Percentiles rank a stretch among this genome's conserved stretches.
Conservation (phyloP, 2,888 invertebrate species). For the Eupithecia abbreviata region DNA sequence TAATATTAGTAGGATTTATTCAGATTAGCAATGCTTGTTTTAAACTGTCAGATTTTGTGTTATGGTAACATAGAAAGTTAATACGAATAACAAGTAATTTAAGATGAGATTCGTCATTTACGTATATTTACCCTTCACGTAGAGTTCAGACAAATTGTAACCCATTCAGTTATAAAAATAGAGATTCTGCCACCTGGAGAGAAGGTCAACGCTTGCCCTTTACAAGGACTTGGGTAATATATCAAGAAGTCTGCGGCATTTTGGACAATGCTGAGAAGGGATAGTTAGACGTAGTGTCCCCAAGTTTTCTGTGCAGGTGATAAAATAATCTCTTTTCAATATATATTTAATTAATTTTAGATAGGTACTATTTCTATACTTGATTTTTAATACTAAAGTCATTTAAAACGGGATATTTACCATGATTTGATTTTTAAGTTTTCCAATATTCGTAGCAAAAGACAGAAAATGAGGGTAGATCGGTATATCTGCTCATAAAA, state of each 20-base stretch:
- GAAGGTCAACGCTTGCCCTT: conserved; percentile 28
- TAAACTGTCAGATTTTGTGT: neutral
- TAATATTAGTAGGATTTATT: no score
- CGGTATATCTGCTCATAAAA: no score
- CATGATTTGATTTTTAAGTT: no score
- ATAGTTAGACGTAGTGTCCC: neutral
- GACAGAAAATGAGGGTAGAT: no score
- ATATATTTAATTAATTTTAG: no score
- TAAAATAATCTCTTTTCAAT: neutral
- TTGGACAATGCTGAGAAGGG: neutral
- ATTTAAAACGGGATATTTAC: no score
- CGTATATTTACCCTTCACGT: neutral
- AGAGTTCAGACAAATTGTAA: conserved; percentile 7
- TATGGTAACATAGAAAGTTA: neutral
- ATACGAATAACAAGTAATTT: neutral
- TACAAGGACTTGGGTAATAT: conserved; percentile 13
- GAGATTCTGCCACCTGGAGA: conserved; percentile 20
- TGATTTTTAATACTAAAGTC: no score
- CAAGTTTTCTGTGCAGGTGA: neutral
- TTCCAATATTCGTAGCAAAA: no score
- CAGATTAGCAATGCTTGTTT: no score
- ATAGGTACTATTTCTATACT: no score
- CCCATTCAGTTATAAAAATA: conserved; percentile 25
- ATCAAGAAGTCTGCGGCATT: neutral
- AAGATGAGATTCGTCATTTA: neutral